A percentile compares a stretch with the other conserved stretches of the same genome.
phyloP scores from a whole-genome alignment of 2,113 vertebrate species.

The Vicugna pacos region DNA sequence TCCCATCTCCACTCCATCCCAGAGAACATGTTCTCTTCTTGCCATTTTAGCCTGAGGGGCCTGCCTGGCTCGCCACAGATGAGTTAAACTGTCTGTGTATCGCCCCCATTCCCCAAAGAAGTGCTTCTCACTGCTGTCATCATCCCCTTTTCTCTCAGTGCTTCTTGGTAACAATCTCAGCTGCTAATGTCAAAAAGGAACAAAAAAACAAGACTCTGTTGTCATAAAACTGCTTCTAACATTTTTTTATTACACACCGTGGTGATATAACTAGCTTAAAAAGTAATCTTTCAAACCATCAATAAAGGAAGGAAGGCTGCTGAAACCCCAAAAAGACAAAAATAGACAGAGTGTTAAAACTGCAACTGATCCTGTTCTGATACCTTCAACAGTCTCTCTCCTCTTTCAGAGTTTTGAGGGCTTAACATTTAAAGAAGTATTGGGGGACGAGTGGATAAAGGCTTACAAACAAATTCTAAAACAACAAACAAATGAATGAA shows the following conservation, averaged over 20 bases:
- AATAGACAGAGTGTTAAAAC: constrained; percentile 60
- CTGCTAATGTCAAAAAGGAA: constrained; percentile 56
- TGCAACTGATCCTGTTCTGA: constrained; percentile 35
- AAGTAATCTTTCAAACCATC: constrained; percentile 64
- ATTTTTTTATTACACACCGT: constrained; percentile 52
- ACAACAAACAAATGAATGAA: not conserved
- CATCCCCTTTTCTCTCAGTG: not conserved
- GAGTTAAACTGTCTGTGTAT: not conserved
- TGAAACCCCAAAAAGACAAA: constrained; percentile 51
- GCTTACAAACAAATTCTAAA: not conserved
- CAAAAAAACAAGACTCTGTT: constrained; percentile 55
- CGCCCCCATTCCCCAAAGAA: not conserved
- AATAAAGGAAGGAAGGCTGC: constrained; percentile 37
- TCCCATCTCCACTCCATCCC: not conserved
- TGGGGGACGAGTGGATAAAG: not conserved
- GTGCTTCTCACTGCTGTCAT: not conserved
- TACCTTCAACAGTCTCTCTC: not conserved
- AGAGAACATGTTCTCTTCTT: not conserved
- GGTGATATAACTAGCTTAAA: constrained; percentile 61
- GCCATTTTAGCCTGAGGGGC: not conserved
- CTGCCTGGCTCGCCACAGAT: not conserved
- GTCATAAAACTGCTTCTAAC: constrained; percentile 57
- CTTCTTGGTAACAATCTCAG: constrained; percentile 21
- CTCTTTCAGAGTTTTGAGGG: constrained; percentile 38
- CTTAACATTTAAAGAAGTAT: constrained; percentile 2